Evolutionary conservation across 1,140 invertebrate genomes (phyloP), one percentile per base, ranked within the genome.

Genomic region (Dolichoris vasculosae): DNA sequence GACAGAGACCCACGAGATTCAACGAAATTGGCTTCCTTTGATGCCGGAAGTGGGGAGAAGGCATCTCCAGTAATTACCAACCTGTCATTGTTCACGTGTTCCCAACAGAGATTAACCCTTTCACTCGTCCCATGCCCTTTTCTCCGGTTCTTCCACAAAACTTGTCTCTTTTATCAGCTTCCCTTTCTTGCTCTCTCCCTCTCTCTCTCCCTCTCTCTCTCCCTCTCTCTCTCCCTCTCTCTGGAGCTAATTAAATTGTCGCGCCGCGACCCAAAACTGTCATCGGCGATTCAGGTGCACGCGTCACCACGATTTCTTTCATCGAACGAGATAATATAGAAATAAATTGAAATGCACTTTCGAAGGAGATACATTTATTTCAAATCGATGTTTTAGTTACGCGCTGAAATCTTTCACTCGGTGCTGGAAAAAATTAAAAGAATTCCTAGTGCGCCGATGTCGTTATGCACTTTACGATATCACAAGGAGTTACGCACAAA

Each of bases 161-260:
- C 20, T 71, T 71, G 67, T 20, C 35, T 40, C 32, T 40, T 71
- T 71, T 71, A 71, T 71, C 15, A 71, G 17, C 26, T 40, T 51
- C 15, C 20, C 48, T 51, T 17, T 51, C 48, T 51, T 35, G 6
- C n/a, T 30, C 64, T 69, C 32, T 35, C 64, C 17, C 64, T 69
- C 64, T 69, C 64, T 48, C 71, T 75, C n/a, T 55, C 75, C 51
- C 43, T 82, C 26, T 51, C 17, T 80, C 11, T n/a, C 63, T 46
- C 17, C 0, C 20, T 76, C 2, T 17, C 35, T 30, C 43, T 76
- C 30, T 15, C n/a, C 20, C 26, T 80, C 32, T 15, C 43, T 59
- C 48, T 82, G 8, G 26, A 48, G 40, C 17, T 51, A 83, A 77
- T 83, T 83, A 83, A 83, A 83, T 83, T 83, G 82, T 77, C 48